Evolutionary conservation across 2,888 invertebrate species (phyloP).

Genomic region (Periphyllus acericola): DNA sequence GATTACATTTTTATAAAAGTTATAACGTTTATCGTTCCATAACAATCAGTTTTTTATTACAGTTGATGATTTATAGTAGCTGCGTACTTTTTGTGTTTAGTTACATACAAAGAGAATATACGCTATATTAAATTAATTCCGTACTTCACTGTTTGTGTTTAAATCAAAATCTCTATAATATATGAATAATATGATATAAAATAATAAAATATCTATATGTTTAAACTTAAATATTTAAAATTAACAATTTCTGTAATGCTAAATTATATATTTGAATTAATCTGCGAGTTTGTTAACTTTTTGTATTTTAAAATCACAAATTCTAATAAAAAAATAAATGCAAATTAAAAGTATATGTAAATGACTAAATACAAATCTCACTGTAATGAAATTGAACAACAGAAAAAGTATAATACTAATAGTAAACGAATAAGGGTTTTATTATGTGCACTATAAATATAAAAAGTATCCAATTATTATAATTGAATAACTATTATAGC

Average conservation of each 20-base stretch:
- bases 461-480: neutral
- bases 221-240: neutral
- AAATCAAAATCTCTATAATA: no score
- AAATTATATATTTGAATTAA: neutral
- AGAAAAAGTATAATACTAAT: neutral
- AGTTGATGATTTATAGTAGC: no score
- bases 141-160: no score
- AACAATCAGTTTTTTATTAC: no score
- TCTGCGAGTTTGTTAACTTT: constrained; percentile 6
- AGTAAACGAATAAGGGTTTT: no score
- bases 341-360: constrained; percentile 31
- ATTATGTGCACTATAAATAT: neutral
- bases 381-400: neutral
- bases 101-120: no score
- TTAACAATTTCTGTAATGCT: neutral
- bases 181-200: no score
- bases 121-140: no score
- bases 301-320: neutral
- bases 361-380: neutral
- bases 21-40: no score
- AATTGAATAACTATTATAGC: no score
- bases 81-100: no score
- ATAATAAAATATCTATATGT: neutral
- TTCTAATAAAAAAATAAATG: constrained; percentile 33
- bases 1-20: no score